Conservation (phyloP, 1,140 invertebrate species). For the Arctopsyche grandis region DNA sequence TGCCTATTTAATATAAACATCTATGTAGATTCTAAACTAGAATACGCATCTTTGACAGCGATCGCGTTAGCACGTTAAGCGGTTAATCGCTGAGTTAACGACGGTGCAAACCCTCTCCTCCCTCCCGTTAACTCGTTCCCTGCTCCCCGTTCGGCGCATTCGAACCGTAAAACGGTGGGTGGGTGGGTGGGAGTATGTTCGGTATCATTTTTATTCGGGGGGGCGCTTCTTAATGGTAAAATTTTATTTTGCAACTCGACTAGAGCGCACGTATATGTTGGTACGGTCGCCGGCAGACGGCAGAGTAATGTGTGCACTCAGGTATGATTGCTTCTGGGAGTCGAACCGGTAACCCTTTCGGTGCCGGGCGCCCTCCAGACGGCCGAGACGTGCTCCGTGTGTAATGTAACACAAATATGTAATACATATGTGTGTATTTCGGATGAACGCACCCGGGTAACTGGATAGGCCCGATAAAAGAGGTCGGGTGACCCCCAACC, state of each 20-base stretch:
- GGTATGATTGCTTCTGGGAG: slow-evolving; percentile 45
- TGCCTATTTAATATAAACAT: no score
- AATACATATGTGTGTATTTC: background rate
- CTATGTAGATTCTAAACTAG: no score
- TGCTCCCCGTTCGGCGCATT: background rate
- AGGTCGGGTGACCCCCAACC: no score
- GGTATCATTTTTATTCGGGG: slow-evolving; percentile 37
- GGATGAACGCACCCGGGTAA: background rate
- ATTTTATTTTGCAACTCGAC: slow-evolving; percentile 35
- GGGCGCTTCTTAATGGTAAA: slow-evolving; percentile 26
- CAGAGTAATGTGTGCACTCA: slow-evolving; percentile 42
- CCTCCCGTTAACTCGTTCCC: background rate
- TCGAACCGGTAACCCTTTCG: slow-evolving; percentile 42
- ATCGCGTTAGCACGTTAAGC: background rate
- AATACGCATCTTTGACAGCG: no score
- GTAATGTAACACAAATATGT: slow-evolving; percentile 21
- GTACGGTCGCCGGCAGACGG: slow-evolving; percentile 14
- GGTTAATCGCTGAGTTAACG: background rate
- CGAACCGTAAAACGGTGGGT: background rate
- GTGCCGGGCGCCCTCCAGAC: slow-evolving; percentile 20
- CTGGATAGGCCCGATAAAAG: no score
- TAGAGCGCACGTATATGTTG: background rate
- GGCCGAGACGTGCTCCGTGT: slow-evolving; percentile 31
- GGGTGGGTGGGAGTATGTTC: background rate
- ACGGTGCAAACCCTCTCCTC: background rate